Conservation (phyloP, 2,113 vertebrate genomes). For the Ursus arctos region DNA sequence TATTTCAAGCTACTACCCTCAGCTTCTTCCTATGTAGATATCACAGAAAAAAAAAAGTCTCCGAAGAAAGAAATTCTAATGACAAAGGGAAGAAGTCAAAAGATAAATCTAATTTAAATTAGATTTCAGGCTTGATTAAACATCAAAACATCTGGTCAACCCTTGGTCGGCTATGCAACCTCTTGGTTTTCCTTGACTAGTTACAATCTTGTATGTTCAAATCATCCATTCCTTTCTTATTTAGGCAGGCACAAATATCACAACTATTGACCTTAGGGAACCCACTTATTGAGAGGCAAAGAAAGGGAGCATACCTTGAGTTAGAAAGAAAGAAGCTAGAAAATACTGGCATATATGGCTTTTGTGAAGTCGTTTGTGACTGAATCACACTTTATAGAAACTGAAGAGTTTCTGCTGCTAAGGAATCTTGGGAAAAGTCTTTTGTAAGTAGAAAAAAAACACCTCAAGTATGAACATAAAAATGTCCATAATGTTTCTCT, state of each 20-base stretch:
- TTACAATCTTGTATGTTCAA: not conserved
- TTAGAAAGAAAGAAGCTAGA: not conserved
- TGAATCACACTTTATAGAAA: not conserved
- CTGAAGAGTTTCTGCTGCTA: not conserved
- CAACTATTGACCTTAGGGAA: not conserved
- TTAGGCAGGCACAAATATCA: not conserved
- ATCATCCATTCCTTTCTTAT: not conserved
- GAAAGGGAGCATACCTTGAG: not conserved
- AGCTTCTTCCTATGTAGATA: not conserved
- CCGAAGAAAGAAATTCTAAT: constrained; percentile 28
- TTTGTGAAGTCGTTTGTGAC: not conserved
- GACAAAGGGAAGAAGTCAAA: not conserved
- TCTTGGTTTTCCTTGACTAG: not conserved
- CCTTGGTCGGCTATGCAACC: not conserved
- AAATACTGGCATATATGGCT: not conserved
- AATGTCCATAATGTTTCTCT: not conserved
- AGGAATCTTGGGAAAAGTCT: not conserved
- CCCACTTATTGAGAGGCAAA: not conserved
- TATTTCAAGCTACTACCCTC: not conserved
- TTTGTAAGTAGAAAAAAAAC: not conserved
- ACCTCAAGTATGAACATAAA: not conserved
- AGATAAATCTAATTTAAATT: not conserved
- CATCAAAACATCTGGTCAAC: not conserved
- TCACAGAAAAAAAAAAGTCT: not conserved
- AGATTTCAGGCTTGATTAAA: not conserved